Evolutionary conservation across 2,113 vertebrate species (phyloP).

Genomic region (Maylandia zebra): DNA sequence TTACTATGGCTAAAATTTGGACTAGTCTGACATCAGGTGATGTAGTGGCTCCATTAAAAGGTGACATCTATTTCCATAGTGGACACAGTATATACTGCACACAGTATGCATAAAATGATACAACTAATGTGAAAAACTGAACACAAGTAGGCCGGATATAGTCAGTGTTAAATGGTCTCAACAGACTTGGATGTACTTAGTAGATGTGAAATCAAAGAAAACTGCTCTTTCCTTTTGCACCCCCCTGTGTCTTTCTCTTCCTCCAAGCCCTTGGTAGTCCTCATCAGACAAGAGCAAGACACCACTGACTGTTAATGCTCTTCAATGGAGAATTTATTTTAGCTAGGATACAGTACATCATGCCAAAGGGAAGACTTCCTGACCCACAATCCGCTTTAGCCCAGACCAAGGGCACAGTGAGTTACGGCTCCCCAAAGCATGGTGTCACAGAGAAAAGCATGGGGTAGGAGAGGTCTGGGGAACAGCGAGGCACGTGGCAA

Average conservation of each 20-base stretch:
- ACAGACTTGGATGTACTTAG: neutral
- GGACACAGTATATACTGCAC: neutral
- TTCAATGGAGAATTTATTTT: slow-evolving; percentile 61
- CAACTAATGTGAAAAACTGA: neutral
- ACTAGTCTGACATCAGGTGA: neutral
- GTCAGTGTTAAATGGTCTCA: slow-evolving; percentile 26
- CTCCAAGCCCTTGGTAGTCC: slow-evolving; percentile 34
- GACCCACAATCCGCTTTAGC: slow-evolving; percentile 63
- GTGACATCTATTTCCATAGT: neutral
- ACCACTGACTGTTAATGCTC: slow-evolving; percentile 54
- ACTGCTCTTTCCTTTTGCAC: slow-evolving; percentile 15
- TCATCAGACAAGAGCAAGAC: slow-evolving; percentile 42
- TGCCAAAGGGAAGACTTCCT: slow-evolving; percentile 58
- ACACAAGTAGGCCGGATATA: neutral
- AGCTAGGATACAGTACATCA: slow-evolving; percentile 48
- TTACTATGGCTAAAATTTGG: slow-evolving; percentile 9
- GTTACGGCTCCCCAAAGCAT: slow-evolving; percentile 51
- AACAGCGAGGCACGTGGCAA: slow-evolving; percentile 55
- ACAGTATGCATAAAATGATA: neutral
- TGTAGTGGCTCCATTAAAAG: neutral
- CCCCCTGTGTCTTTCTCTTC: slow-evolving; percentile 41
- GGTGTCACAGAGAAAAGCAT: slow-evolving; percentile 56
- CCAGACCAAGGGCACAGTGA: slow-evolving; percentile 53
- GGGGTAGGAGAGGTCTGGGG: slow-evolving; percentile 48
- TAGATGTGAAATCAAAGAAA: slow-evolving; percentile 39